Evolutionary conservation across 2,797 vertebrate genomes (phyloP).

Genomic region (Sarcophilus harrisii): DNA sequence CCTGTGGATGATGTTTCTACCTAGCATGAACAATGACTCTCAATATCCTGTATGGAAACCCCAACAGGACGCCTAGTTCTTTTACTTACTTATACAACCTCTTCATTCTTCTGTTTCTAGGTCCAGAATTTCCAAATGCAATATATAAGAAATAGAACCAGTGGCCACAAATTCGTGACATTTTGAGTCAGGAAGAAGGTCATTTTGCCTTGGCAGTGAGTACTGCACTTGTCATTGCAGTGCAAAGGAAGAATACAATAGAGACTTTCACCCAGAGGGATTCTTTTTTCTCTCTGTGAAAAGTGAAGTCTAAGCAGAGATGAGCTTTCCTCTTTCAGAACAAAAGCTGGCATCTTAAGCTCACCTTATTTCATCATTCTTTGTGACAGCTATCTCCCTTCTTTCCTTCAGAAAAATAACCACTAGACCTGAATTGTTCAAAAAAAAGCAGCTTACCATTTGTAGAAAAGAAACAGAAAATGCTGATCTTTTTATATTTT

Average conservation of each 20-base stretch:
- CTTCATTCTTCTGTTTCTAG: conserved; percentile 47
- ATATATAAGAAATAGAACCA: background rate
- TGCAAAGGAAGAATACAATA: conserved; percentile 49
- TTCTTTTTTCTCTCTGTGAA: conserved; percentile 41
- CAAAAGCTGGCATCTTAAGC: conserved; percentile 72
- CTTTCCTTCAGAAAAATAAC: conserved; percentile 52
- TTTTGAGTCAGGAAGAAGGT: background rate
- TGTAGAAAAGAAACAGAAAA: conserved; percentile 60
- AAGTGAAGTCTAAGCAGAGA: conserved; percentile 38
- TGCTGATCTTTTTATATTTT: conserved; percentile 56
- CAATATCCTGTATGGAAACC: no score
- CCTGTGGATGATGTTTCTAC: background rate
- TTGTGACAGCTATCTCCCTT: conserved; percentile 31
- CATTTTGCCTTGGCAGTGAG: conserved; percentile 44
- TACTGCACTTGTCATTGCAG: conserved; percentile 54
- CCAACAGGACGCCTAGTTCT: background rate
- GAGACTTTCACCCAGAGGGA: conserved; percentile 19
- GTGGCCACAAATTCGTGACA: background rate
- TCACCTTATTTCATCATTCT: conserved; percentile 42
- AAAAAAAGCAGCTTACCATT: conserved; percentile 61
- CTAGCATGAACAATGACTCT: conserved; percentile 1
- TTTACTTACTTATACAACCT: background rate
- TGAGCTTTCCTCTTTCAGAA: conserved; percentile 54
- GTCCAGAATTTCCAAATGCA: background rate
- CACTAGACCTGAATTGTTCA: conserved; percentile 44